These are phyloP conservation scores for Lytechinus pictus DNA, from an alignment of 35 echinoderm and acorn worm species.

Conservation along the genomic window DNA sequence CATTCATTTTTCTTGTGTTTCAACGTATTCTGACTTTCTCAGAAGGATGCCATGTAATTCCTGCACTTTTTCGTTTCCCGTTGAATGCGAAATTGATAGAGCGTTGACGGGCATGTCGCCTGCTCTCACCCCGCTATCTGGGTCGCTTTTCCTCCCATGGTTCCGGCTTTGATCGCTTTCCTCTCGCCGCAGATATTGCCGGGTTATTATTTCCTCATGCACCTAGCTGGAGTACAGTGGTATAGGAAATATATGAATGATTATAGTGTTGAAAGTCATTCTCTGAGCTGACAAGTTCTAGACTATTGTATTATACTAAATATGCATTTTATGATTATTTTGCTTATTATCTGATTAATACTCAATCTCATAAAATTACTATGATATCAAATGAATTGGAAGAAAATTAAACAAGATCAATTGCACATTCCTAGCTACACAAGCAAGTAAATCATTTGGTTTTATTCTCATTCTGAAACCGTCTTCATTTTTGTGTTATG, in stretches of 20 bases:
- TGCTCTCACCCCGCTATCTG: neutral
- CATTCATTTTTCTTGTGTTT: neutral
- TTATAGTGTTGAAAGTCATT: neutral
- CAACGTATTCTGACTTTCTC: neutral
- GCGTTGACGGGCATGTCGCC: neutral
- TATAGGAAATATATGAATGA: neutral
- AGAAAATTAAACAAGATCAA: too few species aligned
- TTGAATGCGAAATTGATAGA: neutral
- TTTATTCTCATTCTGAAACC: too few species aligned
- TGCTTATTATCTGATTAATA: too few species aligned
- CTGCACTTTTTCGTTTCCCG: constrained; percentile 22
- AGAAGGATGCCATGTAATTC: neutral
- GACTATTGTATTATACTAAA: too few species aligned
- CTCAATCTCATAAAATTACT: too few species aligned
- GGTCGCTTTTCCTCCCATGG: neutral
- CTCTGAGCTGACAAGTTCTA: too few species aligned
- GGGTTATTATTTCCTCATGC: neutral
- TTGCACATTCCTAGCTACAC: too few species aligned
- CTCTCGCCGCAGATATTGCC: neutral
- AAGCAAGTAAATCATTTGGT: too few species aligned
- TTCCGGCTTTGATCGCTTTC: neutral
- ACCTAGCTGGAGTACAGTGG: neutral
- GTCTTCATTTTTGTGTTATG: too few species aligned
- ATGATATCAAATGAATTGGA: too few species aligned
- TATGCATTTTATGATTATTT: too few species aligned